Conservation (phyloP, 2,113 vertebrate species). For the Hippocampus zosterae region DNA sequence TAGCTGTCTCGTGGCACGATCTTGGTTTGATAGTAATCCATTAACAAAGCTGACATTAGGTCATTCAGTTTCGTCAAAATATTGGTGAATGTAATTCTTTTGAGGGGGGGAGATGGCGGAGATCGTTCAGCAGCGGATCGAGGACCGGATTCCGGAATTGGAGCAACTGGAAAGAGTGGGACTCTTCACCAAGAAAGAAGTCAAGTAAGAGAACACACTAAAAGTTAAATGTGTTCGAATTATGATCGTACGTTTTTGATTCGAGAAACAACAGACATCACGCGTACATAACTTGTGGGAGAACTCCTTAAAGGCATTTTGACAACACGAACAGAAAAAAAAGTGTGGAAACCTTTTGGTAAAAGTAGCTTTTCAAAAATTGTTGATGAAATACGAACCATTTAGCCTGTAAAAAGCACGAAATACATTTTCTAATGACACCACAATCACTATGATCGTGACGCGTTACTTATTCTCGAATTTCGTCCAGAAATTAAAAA, state of each 20-base stretch:
- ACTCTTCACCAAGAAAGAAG: constrained; percentile 81
- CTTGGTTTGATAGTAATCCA: not conserved
- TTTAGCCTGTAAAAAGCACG: no score
- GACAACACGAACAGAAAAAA: not conserved
- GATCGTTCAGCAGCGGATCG: constrained; percentile 82
- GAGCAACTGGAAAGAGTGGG: constrained; percentile 91
- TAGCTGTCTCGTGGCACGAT: not conserved
- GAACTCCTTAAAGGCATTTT: no score
- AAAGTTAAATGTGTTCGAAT: not conserved
- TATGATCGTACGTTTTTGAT: not conserved
- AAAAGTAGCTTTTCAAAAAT: no score
- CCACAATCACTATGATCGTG: no score
- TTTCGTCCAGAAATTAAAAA: no score
- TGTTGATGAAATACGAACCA: no score
- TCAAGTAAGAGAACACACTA: constrained; percentile 72
- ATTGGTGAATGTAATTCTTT: not conserved
- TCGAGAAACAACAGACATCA: not conserved
- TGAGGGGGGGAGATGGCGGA: constrained; percentile 79
- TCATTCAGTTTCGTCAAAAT: not conserved
- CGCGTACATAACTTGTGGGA: not conserved
- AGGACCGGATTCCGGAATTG: constrained; percentile 84
- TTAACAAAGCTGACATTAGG: not conserved
- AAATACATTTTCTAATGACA: no score
- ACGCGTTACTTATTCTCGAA: no score
- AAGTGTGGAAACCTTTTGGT: no score